These are phyloP conservation scores for Hycleus cichorii DNA, from an alignment of 1,140 invertebrate genomes.

Conservation along the genomic window DNA sequence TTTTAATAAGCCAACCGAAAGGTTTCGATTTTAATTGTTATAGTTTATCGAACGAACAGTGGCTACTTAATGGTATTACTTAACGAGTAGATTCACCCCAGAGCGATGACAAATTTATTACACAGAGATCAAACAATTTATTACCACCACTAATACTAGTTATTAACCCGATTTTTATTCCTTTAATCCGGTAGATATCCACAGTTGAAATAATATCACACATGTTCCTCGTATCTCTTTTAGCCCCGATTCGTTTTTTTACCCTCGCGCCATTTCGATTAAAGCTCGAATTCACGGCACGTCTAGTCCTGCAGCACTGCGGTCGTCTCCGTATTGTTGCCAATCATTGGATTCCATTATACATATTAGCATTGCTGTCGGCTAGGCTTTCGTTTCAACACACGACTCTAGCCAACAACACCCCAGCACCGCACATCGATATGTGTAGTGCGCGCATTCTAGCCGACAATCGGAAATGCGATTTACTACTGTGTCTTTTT, in stretches of 20 bases:
- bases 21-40: conserved; percentile 13
- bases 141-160: not conserved
- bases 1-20: conserved; percentile 3
- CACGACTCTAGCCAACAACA: not conserved
- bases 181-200: not conserved
- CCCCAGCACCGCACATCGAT: not conserved
- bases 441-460: too few species aligned
- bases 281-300: conserved; percentile 7
- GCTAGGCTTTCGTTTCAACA: conserved; percentile 1
- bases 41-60: conserved; percentile 17
- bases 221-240: not conserved
- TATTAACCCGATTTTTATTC: not conserved
- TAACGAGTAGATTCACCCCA: conserved; percentile 8
- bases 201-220: not conserved
- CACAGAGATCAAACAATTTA: not conserved
- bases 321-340: conserved; percentile 9
- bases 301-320: conserved; percentile 9
- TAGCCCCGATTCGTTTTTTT: not conserved
- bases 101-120: conserved; percentile 4
- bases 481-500: conserved; percentile 6
- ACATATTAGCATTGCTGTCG: conserved; percentile 10
- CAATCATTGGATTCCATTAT: conserved; percentile 9
- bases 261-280: not conserved
- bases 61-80: conserved; percentile 13
- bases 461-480: conserved; percentile 9